Base-by-base conservation (phyloP, 2,113 vertebrate genomes). In the Gadus chalcogrammus region DNA sequence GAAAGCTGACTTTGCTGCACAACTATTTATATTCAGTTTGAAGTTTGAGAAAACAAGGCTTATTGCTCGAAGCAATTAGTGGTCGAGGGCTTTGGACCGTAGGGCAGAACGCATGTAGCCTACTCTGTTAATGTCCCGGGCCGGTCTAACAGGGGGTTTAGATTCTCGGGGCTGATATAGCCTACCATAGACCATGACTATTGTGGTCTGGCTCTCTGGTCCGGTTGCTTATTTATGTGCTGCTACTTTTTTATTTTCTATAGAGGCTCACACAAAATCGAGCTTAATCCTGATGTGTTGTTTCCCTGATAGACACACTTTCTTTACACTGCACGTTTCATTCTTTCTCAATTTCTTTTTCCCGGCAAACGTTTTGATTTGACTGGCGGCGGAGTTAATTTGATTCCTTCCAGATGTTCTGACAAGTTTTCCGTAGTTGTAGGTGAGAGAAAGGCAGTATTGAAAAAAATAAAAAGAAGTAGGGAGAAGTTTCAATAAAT, bases 371-470 rank as follows among this genome's bases (percentile, higher is more conserved):
- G 76, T 85, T 88, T 83, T 68, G 73, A 87, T 74, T 84, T 80
- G 86, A 88, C 82, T 75, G 73, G 84, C 84, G 24, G 74, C 79
- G 85, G 72, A 42, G 82, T 85, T 80, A 61, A 77, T 74, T 83
- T 85, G 85, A 92, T 91, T 82, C 74, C 71, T 87, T 88, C 87
- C 91, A 91, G 88, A 91, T 90, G 91, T 90, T 83, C 82, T 77
- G 82, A 85, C 83, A 79, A 80, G 77, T 82, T 88, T 88, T 82
- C 80, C 42, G 80, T 53, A 60, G 38, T 53, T 38, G 17, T 28
- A 69, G 58, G 59, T 56, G 62, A 72, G 70, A 60, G 55, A 80
- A 79, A 75, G 18, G 67, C 68, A 7, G 31, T 53, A 61, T 61
- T 61, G 72, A 74, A 72, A 82, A 71, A 72, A 75, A 53, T 20